Conservation (phyloP, 2,797 vertebrate genomes). For the Scleropages formosus region DNA sequence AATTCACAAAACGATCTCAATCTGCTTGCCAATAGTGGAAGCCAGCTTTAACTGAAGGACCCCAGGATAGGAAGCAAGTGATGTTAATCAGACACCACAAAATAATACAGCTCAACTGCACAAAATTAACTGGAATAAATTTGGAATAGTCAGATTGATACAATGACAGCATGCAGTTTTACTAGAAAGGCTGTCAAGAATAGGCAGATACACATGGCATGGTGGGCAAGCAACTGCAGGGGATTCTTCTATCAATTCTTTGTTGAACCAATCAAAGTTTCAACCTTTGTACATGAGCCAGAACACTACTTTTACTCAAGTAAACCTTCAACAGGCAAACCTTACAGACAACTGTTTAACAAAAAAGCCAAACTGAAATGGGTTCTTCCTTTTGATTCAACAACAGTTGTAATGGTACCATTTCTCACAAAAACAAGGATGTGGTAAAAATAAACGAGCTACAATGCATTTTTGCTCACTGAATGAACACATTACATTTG, state of each 20-base stretch:
- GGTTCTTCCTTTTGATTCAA: no score
- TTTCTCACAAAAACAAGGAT: no score
- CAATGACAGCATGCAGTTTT: background rate
- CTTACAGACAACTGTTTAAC: background rate
- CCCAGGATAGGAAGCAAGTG: conserved; percentile 12
- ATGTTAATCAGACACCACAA: conserved; percentile 2
- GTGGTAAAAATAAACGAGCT: no score
- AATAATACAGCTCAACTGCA: background rate
- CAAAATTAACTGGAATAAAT: conserved; percentile 1
- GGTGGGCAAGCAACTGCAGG: background rate
- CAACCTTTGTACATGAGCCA: background rate
- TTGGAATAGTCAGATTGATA: background rate
- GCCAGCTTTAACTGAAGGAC: conserved; percentile 12
- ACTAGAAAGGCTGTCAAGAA: background rate
- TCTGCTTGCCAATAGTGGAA: conserved; percentile 49
- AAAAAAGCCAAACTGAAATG: no score
- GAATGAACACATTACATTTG: no score
- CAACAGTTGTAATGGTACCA: background rate
- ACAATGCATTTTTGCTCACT: no score
- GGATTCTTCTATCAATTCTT: conserved; percentile 23
- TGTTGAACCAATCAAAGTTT: no score
- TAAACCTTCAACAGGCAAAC: background rate
- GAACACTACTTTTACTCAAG: background rate
- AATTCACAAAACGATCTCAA: conserved; percentile 74
- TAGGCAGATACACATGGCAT: background rate